A percentile compares a stretch with the other conserved stretches of the same genome.
These are phyloP conservation scores for Drosophila putrida DNA, from an alignment of 2,888 invertebrate genomes.

Conservation along the genomic window DNA sequence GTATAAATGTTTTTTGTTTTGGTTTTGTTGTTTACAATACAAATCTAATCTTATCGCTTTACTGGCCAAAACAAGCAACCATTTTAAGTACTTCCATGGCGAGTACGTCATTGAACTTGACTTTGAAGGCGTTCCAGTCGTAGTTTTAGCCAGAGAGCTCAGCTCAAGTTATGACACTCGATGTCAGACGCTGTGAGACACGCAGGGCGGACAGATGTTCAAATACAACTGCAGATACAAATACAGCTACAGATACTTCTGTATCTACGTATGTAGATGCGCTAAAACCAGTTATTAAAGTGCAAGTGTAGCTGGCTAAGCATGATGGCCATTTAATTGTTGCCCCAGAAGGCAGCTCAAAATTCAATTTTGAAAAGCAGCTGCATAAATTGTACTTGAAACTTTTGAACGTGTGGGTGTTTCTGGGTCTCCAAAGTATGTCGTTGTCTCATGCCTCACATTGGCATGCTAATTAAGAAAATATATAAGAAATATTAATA, in stretches of 20 bases:
- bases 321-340: constrained; percentile 63
- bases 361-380: constrained; percentile 45
- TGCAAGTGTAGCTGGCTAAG: constrained; percentile 58
- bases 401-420: constrained; percentile 44
- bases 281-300: constrained; percentile 59
- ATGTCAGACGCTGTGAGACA: constrained; percentile 54
- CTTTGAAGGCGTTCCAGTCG: constrained; percentile 79
- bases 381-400: constrained; percentile 46
- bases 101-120: constrained; percentile 77
- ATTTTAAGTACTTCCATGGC: constrained; percentile 61
- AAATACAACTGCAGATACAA: constrained; percentile 27
- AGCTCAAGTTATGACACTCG: constrained; percentile 64
- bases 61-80: constrained; percentile 52
- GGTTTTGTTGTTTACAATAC: constrained; percentile 41
- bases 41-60: constrained; percentile 66
- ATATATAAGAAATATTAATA: constrained; percentile 17
- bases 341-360: constrained; percentile 43
- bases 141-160: constrained; percentile 37
- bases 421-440: constrained; percentile 31
- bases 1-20: constrained; percentile 24
- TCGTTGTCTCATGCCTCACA: constrained; percentile 43
- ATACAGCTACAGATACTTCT: constrained; percentile 12
- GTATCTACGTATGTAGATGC: constrained; percentile 22
- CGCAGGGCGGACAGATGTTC: constrained; percentile 53
- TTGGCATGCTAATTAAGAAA: constrained; percentile 64